Evolutionary conservation across 2,113 vertebrate genomes (phyloP).

Genomic region (Sarotherodon lohbergeri): DNA sequence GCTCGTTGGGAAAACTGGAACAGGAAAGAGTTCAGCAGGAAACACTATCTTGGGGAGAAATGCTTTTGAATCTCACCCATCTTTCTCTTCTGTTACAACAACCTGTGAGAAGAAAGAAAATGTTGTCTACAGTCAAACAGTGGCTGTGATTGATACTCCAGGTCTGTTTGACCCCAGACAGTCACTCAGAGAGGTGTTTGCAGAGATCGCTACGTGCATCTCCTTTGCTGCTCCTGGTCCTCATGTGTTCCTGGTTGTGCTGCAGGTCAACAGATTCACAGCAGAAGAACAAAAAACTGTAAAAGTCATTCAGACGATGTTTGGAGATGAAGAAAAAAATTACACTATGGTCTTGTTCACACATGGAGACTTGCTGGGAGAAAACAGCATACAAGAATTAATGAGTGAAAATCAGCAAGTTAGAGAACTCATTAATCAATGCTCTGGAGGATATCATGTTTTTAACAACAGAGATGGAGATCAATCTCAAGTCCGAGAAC

Average conservation of each 20-base stretch:
- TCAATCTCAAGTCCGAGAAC: rapidly evolving
- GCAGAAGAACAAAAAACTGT: rapidly evolving
- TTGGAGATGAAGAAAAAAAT: neutral
- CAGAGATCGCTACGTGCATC: rapidly evolving
- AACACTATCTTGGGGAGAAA: rapidly evolving
- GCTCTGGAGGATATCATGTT: neutral
- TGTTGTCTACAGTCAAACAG: rapidly evolving
- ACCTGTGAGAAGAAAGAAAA: rapidly evolving
- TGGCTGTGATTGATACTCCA: neutral
- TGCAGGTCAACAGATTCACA: neutral
- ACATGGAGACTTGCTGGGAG: neutral
- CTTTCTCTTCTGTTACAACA: neutral
- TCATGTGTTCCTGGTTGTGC: neutral
- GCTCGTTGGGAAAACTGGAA: neutral
- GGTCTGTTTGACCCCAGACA: rapidly evolving
- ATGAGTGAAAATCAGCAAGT: neutral
- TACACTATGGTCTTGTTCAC: neutral
- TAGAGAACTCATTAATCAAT: rapidly evolving
- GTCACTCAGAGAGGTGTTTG: rapidly evolving
- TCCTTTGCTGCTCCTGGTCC: neutral
- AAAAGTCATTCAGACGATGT: rapidly evolving
- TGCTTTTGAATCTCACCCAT: rapidly evolving
- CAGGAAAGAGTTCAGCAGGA: neutral
- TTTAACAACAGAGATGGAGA: rapidly evolving
- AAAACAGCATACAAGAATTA: rapidly evolving